phyloP scores from a whole-genome alignment of 1,140 invertebrate species.

The Heliconius melpomene region DNA sequence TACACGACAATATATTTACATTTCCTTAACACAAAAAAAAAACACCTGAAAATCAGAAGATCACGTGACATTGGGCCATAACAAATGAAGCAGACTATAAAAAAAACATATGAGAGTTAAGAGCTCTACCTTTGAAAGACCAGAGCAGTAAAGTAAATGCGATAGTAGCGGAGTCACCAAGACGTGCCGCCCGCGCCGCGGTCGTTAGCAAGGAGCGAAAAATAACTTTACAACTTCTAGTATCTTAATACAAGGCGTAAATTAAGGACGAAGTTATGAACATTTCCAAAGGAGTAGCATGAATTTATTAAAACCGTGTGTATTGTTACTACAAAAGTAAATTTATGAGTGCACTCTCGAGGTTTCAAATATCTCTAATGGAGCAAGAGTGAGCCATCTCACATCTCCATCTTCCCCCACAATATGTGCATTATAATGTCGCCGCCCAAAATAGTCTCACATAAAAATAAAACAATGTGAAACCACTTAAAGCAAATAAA shows the following conservation, averaged over 20 bases:
- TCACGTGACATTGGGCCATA: constrained; percentile 76
- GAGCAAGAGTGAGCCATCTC: constrained; percentile 74
- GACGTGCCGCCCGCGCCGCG: constrained; percentile 59
- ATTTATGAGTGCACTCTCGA: constrained; percentile 79
- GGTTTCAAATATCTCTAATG: constrained; percentile 81
- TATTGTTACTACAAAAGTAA: constrained; percentile 75
- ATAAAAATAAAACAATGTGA: constrained; percentile 82
- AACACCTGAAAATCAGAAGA: constrained; percentile 56
- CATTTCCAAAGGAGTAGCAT: constrained; percentile 18
- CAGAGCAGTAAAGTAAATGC: constrained; percentile 80
- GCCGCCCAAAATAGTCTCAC: constrained; percentile 78
- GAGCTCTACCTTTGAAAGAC: constrained; percentile 78
- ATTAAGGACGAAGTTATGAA: constrained; percentile 2
- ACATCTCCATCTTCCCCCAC: constrained; percentile 71
- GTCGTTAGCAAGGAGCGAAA: constrained; percentile 25
- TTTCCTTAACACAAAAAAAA: background rate
- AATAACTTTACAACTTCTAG: background rate
- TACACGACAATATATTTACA: background rate
- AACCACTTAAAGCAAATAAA: constrained; percentile 82
- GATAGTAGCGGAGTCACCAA: constrained; percentile 52
- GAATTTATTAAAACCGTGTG: constrained; percentile 56
- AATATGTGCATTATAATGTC: constrained; percentile 75
- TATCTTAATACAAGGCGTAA: background rate
- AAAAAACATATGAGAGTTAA: constrained; percentile 78
- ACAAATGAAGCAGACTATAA: constrained; percentile 73